Base-by-base conservation (phyloP, 2,113 vertebrate species). In the Pseudopodoces humilis region DNA sequence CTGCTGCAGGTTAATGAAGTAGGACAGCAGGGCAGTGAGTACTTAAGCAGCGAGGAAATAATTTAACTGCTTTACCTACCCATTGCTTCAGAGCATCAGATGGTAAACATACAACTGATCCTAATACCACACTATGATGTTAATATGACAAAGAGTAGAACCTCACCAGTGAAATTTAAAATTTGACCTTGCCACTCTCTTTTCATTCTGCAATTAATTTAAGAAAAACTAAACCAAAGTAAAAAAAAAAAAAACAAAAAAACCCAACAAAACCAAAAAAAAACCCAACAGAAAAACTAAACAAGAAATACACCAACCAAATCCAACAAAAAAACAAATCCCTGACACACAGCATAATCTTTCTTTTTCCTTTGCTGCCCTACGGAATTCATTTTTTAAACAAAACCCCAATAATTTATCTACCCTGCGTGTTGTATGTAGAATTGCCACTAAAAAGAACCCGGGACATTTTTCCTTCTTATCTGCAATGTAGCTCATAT, bases 401-500 rank as follows among this genome's bases (percentile, higher is more conserved):
- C 83, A 93, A 96, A 96, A 96, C 64, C 28, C 0, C 78, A 96
- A 89, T 95, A 97, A 98, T 98, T 98, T 97, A 97, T 98, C 96
- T 97, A 72, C 90, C 53, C 88, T 96, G 64, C 46, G 82, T 83
- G 94, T 94, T 95, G 69, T 97, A 94, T 89, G 97, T 92, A 96
- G 92, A 95, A 95, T 98, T 98, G 98, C 97, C 97, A 98, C 97
- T 98, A 97, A 97, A 97, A 97, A 96, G 96, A 98, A 97, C 94
- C 95, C 43, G 30, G 90, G 97, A 98, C 98, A 99, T 99, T 99
- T 99, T 98, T 99, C 98, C 98, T 95, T 98, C 98, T 99, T 99
- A 99, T 99, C 99, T 98, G 98, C 97, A 97, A 96, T 98, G 98
- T 99, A 98, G 98, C 98, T 99, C 98, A 97, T 99, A 99, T 99